These are phyloP conservation scores for Microtus ochrogaster DNA, from an alignment of 2,113 vertebrate genomes.

Conservation along the genomic window DNA sequence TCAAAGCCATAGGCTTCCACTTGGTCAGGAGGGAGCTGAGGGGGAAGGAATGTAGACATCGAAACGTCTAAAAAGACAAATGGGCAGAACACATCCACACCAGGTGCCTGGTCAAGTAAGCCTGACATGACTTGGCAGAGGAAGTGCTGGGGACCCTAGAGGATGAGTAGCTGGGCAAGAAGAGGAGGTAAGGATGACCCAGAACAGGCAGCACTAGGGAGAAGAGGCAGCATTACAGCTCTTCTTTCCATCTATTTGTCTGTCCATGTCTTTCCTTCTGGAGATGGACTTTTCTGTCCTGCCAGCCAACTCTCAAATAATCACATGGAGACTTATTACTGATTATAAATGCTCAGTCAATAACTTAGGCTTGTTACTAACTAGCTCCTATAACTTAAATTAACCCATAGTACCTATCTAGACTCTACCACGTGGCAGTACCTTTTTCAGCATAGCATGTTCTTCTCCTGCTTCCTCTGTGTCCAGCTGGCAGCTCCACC, in stretches of 20 bases:
- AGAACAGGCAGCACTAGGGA: neutral
- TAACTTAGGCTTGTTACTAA: too few relatives aligned
- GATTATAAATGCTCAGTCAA: too few relatives aligned
- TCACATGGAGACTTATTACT: too few relatives aligned
- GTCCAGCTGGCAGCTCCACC: too few relatives aligned
- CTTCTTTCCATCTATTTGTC: neutral
- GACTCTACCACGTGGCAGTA: too few relatives aligned
- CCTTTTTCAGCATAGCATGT: too few relatives aligned
- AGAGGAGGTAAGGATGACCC: neutral
- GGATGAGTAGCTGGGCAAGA: neutral
- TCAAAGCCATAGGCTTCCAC: neutral
- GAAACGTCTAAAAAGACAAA: neutral
- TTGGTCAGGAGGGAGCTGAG: neutral
- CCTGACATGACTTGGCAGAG: neutral
- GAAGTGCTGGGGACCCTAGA: neutral
- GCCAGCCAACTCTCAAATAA: too few relatives aligned
- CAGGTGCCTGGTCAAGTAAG: neutral
- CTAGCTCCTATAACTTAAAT: too few relatives aligned
- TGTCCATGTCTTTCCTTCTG: neutral
- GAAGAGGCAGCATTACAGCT: neutral
- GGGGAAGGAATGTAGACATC: neutral
- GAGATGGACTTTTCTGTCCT: too few relatives aligned
- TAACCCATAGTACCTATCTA: too few relatives aligned
- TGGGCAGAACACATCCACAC: neutral
- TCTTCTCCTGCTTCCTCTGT: too few relatives aligned